Evolutionary conservation across 2,797 vertebrate species (phyloP).

Genomic region (Platalea minor): DNA sequence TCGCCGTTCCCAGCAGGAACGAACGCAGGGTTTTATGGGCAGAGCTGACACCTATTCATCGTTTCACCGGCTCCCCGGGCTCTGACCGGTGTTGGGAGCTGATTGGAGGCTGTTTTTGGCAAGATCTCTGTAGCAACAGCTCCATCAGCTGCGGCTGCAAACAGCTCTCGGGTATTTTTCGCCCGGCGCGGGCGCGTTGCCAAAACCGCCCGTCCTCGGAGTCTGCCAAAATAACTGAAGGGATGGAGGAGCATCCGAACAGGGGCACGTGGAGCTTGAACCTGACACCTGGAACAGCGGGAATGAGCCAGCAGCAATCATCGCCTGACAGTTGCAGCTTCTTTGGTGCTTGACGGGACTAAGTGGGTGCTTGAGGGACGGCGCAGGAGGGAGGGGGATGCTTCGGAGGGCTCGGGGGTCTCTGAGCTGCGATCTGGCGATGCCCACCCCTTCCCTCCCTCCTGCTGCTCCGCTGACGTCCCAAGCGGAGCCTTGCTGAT

Average conservation of each 20-base stretch:
- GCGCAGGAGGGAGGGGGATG: neutral
- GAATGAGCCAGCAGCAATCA: neutral
- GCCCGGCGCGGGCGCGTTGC: neutral
- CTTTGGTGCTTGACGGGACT: neutral
- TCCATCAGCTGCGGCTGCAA: neutral
- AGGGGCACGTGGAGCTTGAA: neutral
- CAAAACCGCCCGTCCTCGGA: neutral
- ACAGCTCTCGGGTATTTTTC: neutral
- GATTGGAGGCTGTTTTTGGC: neutral
- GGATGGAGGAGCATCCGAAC: neutral
- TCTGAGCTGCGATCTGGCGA: fast-evolving
- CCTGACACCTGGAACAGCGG: neutral
- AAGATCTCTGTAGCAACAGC: neutral
- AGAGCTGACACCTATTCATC: neutral
- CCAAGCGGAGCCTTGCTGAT: neutral
- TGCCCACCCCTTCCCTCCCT: neutral
- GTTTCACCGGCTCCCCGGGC: neutral
- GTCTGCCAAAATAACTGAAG: neutral
- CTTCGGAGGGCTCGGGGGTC: neutral
- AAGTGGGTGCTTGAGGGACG: neutral
- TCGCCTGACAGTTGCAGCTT: neutral
- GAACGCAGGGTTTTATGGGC: neutral
- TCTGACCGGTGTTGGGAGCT: neutral
- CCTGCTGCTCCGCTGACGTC: neutral
- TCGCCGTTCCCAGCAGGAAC: neutral